Evolutionary conservation across 2,113 vertebrate genomes (phyloP), one percentile per base, ranked within the genome.

Genomic region (Cochlearius cochlearius): DNA sequence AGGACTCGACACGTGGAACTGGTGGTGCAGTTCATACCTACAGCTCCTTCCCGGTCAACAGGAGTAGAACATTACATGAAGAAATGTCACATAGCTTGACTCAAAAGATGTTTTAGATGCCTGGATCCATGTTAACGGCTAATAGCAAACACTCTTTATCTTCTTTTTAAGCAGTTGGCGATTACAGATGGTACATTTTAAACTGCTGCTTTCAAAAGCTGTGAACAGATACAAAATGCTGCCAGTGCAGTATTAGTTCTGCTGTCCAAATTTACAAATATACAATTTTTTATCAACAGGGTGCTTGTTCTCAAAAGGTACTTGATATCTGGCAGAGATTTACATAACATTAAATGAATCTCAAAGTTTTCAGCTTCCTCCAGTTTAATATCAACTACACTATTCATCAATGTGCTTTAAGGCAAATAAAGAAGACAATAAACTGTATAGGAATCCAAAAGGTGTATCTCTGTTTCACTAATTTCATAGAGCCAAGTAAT

Each of bases 121-220:
- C 93, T 89, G 82, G 67, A 85, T 88, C 62, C 72, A 66, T 2
- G 4, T 68, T 87, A 93, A 90, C 6, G 84, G 32, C 73, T 80
- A 95, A 74, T 11, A 78, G 36, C 62, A 86, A 94, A 75, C 60
- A 73, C 64, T 45, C 21, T 1, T 76, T 79, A 60, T 59, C 45
- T 18, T 76, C 23, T 73, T 77, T 75, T 88, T 47, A 92, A 88
- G 82, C 77, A 95, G 81, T 25, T 95, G 93, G 69, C 83, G 77
- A 90, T 79, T 95, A 86, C 87, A 96, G 79, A 91, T 82, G 90
- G 85, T n/a, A 69, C 22, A n/a, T 73, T 81, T 94, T 50, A 86
- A 95, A 92, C 56, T 81, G 76, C 79, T 80, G 68, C 68, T 87
- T 94, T 75, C 32, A 77, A 38, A 88, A 93, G 47, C 22, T 84